Evolutionary conservation across 1,140 invertebrate species (phyloP), one percentile per base, ranked within the genome.

Genomic region (Drosophila athabasca): DNA sequence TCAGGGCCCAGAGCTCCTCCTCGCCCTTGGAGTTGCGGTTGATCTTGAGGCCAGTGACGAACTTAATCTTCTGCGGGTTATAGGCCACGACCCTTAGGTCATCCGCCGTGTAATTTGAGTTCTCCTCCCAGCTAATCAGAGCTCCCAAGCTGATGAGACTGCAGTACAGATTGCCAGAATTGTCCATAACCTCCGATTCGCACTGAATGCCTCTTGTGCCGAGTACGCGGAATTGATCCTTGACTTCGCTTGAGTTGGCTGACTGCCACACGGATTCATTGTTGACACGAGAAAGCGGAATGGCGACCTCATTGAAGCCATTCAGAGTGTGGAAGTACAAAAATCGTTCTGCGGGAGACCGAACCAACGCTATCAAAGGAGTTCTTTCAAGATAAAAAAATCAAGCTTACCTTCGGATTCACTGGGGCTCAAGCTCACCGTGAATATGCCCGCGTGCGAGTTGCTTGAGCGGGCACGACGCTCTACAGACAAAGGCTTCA

Each of bases 321-420:
- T 95, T 95, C 35, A 97, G 91, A 0, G 95, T 93, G 80, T 97
- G 96, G 91, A 96, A 97, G 91, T 94, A 96, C 0, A 97, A 91
- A 39, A 92, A 93, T 15, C 95, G 94, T 8, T 85, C 84, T 90
- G 70, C 1, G 74, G 65, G n/a, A 22, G 15, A 50, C 29, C 11
- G 3, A 1, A 3, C 35, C 3, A 39, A 39, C 11, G 11, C 11
- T 39, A 11, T 39, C 13, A 39, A 39, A 13, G 35, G 11, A 39
- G 35, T 39, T 39, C 35, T 39, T 13, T 0, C 1, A 39, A 4
- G 11, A 39, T 13, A 11, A 11, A 39, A 39, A 6, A 9, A 15
- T 57, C 13, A 74, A 57, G 13, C 52, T 57, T 51, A 85, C 81
- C 69, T 54, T 64, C 46, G 11, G 11, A 19, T 24, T 43, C 49